These are phyloP conservation scores for Cataglyphis albicans DNA, from an alignment of 2,888 invertebrate genomes.

Conservation along the genomic window DNA sequence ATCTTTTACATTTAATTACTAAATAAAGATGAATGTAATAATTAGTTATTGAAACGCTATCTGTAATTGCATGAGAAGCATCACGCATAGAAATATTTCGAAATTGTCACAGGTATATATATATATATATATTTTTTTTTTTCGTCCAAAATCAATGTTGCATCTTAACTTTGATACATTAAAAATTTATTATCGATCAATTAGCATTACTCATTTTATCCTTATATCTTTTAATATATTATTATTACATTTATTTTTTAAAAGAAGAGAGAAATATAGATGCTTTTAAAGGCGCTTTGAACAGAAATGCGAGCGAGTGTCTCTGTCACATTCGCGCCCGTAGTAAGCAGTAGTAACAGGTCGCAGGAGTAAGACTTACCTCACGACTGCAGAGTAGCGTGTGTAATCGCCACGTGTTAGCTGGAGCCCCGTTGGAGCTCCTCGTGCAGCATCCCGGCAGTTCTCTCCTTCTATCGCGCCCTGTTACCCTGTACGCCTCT, in stretches of 20 bases:
- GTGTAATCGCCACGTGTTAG: conserved; percentile 85
- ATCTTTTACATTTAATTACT: background rate
- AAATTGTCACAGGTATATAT: background rate
- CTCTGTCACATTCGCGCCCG: background rate
- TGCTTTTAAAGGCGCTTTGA: background rate
- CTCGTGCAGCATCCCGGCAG: conserved; percentile 85
- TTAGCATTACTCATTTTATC: background rate
- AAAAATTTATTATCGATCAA: background rate
- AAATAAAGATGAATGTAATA: background rate
- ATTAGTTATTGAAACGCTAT: background rate
- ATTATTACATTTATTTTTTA: background rate
- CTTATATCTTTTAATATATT: background rate
- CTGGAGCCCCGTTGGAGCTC: conserved; percentile 81
- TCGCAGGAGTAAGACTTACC: conserved; percentile 76
- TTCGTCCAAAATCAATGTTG: background rate
- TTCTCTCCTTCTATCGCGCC: conserved; percentile 69
- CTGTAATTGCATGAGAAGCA: background rate
- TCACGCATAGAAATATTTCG: background rate
- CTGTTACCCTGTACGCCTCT: conserved; percentile 58
- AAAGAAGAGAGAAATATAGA: background rate
- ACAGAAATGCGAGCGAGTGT: background rate
- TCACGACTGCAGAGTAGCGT: conserved; percentile 82
- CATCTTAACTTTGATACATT: background rate
- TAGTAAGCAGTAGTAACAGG: background rate
- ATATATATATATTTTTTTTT: too few species aligned